Evolutionary conservation across 2,797 vertebrate species (phyloP), one percentile per base, ranked within the genome.

Genomic region (Phoeniculus purpureus): DNA sequence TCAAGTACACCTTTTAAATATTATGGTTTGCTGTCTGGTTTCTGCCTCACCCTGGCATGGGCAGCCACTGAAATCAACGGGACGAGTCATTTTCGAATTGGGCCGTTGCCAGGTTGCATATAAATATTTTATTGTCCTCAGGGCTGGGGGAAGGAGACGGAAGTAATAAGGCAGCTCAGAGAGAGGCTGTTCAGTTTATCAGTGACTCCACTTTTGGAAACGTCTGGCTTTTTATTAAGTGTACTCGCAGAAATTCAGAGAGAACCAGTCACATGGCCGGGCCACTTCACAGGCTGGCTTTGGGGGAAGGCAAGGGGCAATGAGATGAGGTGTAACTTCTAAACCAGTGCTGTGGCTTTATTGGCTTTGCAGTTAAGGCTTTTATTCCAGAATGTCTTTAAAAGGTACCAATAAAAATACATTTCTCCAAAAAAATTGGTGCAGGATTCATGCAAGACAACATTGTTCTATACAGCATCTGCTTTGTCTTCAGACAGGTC

Each of bases 51-150:
- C 31, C 31, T 94, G 32, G 61, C n/a, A 31, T 12, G 18, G 9
- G 7, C n/a, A 92, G 59, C 20, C 51, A 31, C 73, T 17, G 2
- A 78, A 93, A 94, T 87, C 93, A 93, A 73, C 89, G 59, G 50
- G 47, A 75, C 45, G 52, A 92, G 54, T 80, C 92, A 82, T 83
- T 94, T 93, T 92, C 85, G 9, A 81, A 26, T 45, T 95, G 91
- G 79, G 61, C 58, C 76, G 29, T 70, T 89, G 90, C 95, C 90
- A 92, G 76, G 18, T 20, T 68, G 52, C 66, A 20, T 76, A 86
- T 89, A 92, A 96, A 94, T 94, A 94, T 93, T 93, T 94, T 90
- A 90, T 93, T 87, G 61, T 92, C 54, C 82, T 95, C 88, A 81
- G 75, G 91, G 90, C 76, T 9, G 84, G 55, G 67, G 40, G 61